phyloP scores from a whole-genome alignment of 1,140 invertebrate species.

The Macrosteles quadrilineatus region DNA sequence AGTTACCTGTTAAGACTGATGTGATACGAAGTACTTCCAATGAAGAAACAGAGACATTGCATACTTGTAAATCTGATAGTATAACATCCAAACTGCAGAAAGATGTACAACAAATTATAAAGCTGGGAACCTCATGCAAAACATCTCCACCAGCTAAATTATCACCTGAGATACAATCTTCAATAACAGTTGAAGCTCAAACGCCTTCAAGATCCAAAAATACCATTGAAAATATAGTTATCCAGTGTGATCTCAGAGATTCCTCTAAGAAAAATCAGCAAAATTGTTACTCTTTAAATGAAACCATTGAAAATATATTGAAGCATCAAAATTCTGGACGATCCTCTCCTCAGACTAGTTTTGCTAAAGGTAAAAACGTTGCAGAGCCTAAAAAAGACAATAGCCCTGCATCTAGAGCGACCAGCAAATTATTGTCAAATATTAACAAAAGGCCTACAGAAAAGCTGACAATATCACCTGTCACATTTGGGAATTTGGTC shows the following conservation, averaged over 20 bases:
- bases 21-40: not conserved
- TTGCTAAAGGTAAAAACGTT: not conserved
- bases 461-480: not conserved
- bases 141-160: not conserved
- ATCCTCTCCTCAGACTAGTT: not conserved
- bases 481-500: not conserved
- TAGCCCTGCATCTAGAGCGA: not conserved
- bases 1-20: not conserved
- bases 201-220: not conserved
- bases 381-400: not conserved
- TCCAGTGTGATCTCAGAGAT: constrained; percentile 1
- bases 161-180: not conserved
- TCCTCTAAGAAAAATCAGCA: not conserved
- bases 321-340: not conserved
- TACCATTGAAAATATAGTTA: not conserved
- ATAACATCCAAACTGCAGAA: not conserved
- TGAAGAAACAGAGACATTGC: not conserved
- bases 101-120: not conserved
- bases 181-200: not conserved
- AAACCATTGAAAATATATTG: not conserved
- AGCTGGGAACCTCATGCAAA: not conserved
- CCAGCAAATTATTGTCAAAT: not conserved
- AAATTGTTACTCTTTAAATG: not conserved
- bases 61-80: not conserved
- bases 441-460: not conserved